A percentile compares a stretch with the other conserved stretches of the same genome.
Evolutionary conservation across 2,888 invertebrate species (phyloP).

Genomic region (Pemphredon lugubris): DNA sequence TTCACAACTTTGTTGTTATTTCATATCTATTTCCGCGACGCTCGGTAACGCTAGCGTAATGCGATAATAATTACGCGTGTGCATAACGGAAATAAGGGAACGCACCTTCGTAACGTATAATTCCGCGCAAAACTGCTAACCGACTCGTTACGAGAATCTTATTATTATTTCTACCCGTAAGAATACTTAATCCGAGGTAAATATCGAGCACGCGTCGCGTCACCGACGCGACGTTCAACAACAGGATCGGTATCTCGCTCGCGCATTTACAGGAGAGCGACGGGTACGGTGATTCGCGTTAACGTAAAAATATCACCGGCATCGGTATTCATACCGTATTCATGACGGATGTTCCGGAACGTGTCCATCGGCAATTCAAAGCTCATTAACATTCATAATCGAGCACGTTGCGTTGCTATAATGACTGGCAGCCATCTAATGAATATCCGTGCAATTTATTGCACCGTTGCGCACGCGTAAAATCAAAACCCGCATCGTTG

Average conservation of each 20-base stretch:
- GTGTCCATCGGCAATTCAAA: constrained; percentile 48
- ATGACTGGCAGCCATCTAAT: constrained; percentile 52
- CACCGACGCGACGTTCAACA: background rate
- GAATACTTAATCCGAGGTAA: no score
- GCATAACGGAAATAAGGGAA: no score
- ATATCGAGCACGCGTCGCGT: background rate
- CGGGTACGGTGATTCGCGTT: background rate
- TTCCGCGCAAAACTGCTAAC: no score
- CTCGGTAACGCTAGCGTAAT: no score
- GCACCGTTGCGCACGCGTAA: background rate
- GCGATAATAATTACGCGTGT: no score
- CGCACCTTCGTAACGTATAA: no score
- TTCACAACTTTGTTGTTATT: no score
- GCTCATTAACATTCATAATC: constrained; percentile 64
- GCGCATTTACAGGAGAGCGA: background rate
- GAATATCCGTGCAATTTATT: constrained; percentile 47
- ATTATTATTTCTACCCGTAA: no score
- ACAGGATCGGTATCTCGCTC: background rate
- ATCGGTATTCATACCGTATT: constrained; percentile 40
- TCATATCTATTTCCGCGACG: no score
- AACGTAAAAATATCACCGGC: constrained; percentile 29
- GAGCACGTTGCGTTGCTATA: constrained; percentile 49
- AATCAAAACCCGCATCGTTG: background rate
- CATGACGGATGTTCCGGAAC: constrained; percentile 48
- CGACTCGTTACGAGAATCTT: no score